A percentile compares a stretch with the other conserved stretches of the same genome.
These are phyloP conservation scores for Notarius lentiginosus DNA, from an alignment of 2,113 vertebrate genomes.

Conservation along the genomic window DNA sequence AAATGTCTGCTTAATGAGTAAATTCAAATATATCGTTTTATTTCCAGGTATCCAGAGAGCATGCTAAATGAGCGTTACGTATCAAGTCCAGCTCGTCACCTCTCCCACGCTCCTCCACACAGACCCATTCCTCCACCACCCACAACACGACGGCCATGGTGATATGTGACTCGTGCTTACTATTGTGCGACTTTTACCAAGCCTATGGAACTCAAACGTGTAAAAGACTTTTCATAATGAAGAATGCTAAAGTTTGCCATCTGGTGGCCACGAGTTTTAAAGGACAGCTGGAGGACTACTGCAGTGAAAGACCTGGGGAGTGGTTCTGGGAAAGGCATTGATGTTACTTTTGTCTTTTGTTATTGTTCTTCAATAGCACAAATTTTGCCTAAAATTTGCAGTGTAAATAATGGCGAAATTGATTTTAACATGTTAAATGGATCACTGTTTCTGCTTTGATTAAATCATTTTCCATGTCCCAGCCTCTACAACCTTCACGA, in stretches of 20 bases:
- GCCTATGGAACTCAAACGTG: slow-evolving; percentile 4
- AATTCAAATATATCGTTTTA: slow-evolving; percentile 1
- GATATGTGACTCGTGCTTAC: slow-evolving; percentile 40
- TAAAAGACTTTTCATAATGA: neutral
- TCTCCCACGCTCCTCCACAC: slow-evolving; percentile 57
- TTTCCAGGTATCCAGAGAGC: slow-evolving; percentile 60
- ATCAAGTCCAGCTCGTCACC: slow-evolving; percentile 60
- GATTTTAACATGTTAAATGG: slow-evolving; percentile 2
- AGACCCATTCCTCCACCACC: slow-evolving; percentile 53
- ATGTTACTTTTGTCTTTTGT: neutral
- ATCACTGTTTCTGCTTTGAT: slow-evolving; percentile 3
- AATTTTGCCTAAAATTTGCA: neutral
- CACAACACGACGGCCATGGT: slow-evolving; percentile 57
- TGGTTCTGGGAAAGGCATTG: neutral
- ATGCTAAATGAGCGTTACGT: slow-evolving; percentile 67
- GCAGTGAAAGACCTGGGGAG: neutral
- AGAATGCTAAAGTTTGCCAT: slow-evolving; percentile 12
- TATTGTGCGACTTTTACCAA: slow-evolving; percentile 3
- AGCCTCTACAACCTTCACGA: neutral
- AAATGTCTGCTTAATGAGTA: neutral
- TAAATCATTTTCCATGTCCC: neutral
- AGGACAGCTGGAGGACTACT: neutral
- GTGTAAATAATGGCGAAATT: neutral
- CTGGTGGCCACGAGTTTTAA: slow-evolving; percentile 11
- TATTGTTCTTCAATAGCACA: neutral